Conservation (phyloP, 2,888 invertebrate species). For the Macaria notata region DNA sequence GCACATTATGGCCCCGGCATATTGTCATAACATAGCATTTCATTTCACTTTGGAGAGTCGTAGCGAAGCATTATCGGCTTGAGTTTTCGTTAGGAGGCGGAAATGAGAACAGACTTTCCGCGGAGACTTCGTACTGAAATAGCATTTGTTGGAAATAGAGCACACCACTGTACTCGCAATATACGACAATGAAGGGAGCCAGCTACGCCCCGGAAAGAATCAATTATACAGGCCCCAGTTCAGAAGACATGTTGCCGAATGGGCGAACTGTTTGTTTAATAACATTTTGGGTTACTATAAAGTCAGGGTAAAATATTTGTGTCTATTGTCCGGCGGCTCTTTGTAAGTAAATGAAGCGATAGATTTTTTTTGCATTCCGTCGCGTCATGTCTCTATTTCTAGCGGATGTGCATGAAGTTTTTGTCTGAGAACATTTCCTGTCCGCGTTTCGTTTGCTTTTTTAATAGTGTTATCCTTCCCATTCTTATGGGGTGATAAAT, state of each 20-base stretch:
- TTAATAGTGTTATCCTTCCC: conserved; percentile 63
- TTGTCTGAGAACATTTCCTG: conserved; percentile 68
- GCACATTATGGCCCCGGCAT: conserved; percentile 59
- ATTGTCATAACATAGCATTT: conserved; percentile 77
- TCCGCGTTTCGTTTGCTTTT: conserved; percentile 53
- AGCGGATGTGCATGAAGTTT: conserved; percentile 69
- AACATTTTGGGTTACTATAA: conserved; percentile 74
- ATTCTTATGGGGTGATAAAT: conserved; percentile 59
- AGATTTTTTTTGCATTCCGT: conserved; percentile 56
- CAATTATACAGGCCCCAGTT: conserved; percentile 73
- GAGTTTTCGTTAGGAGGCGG: conserved; percentile 71
- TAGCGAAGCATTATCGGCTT: conserved; percentile 61
- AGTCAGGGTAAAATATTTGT: conserved; percentile 72
- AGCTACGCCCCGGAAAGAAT: conserved; percentile 79
- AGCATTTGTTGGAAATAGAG: conserved; percentile 62
- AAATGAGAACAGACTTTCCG: conserved; percentile 76
- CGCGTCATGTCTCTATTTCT: conserved; percentile 64
- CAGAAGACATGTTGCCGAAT: conserved; percentile 70
- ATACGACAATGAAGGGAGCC: conserved; percentile 58
- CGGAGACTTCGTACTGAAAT: conserved; percentile 67
- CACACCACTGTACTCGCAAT: conserved; percentile 18
- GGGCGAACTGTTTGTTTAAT: conserved; percentile 82
- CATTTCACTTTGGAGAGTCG: conserved; percentile 71
- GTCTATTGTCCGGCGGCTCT: conserved; percentile 60
- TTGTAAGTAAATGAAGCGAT: conserved; percentile 69